A percentile compares a stretch with the other conserved stretches of the same genome.
These are phyloP conservation scores for Pterocles burchelli DNA, from an alignment of 2,113 vertebrate species.

Conservation along the genomic window DNA sequence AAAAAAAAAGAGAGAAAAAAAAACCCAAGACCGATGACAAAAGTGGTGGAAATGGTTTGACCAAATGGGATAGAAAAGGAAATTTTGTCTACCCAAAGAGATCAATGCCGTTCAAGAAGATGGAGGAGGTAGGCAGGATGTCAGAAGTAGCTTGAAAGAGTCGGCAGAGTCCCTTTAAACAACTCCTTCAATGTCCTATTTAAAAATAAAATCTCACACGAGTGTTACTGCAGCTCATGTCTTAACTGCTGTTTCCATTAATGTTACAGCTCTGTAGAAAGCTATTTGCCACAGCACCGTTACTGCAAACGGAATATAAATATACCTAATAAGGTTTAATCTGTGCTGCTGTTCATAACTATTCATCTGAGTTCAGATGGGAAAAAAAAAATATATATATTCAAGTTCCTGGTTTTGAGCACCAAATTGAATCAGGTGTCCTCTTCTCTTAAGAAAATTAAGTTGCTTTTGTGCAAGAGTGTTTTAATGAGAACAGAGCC, in stretches of 20 bases:
- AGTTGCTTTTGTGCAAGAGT: conserved; percentile 89
- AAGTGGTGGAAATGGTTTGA: background rate
- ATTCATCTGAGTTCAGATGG: conserved; percentile 78
- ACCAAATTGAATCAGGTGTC: conserved; percentile 99
- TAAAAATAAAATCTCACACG: conserved; percentile 50
- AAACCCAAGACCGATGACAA: background rate
- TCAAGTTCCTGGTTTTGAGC: conserved; percentile 79
- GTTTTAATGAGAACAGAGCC: conserved; percentile 94
- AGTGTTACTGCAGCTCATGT: background rate
- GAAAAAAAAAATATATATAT: conserved; percentile 79
- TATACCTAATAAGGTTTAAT: conserved; percentile 80
- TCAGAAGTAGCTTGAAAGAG: background rate
- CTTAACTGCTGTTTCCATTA: conserved; percentile 51
- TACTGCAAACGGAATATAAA: conserved; percentile 78
- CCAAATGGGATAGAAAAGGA: background rate
- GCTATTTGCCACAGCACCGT: conserved; percentile 67
- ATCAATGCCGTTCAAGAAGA: background rate
- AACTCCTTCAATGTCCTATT: conserved; percentile 27
- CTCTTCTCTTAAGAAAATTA: conserved; percentile 99
- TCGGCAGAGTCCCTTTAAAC: background rate
- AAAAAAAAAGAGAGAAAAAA: fast-evolving
- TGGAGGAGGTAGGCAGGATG: background rate
- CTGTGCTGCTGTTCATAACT: conserved; percentile 79
- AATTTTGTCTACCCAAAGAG: background rate
- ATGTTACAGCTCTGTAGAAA: conserved; percentile 48